Conservation (phyloP, 2,797 vertebrate species). For the Odontamblyopus lacepedii region DNA sequence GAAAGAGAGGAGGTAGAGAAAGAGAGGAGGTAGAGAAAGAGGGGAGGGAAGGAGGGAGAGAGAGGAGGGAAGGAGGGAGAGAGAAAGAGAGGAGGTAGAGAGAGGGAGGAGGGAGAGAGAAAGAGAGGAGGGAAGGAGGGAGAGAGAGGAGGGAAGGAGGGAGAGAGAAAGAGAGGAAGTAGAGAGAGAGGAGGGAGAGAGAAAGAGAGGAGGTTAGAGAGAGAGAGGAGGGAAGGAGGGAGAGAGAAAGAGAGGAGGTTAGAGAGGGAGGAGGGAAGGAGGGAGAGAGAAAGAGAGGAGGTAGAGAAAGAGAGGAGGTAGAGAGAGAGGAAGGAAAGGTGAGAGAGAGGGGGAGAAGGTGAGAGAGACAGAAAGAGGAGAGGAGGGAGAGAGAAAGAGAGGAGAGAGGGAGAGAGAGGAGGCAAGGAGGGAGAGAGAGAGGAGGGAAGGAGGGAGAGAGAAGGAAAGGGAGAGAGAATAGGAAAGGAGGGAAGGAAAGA, state of each 20-base stretch:
- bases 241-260: neutral
- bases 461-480: too few species aligned
- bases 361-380: neutral
- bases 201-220: too few species aligned
- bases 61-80: too few species aligned
- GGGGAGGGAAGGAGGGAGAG: neutral
- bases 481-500: neutral
- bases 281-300: neutral
- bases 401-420: too few species aligned
- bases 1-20: neutral
- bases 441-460: too few species aligned
- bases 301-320: neutral
- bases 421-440: too few species aligned
- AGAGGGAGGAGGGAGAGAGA: neutral
- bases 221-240: neutral
- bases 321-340: neutral
- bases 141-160: neutral
- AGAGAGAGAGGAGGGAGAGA: neutral
- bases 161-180: neutral
- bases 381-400: too few species aligned
- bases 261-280: neutral
- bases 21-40: neutral
- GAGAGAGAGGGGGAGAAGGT: neutral
- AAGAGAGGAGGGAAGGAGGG: neutral
- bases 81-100: too few species aligned